Percentiles rank a stretch among this genome's conserved stretches.
phyloP scores from a whole-genome alignment of 35 echinoderm and acorn worm genomes.

The Ophiothrix spiculata region DNA sequence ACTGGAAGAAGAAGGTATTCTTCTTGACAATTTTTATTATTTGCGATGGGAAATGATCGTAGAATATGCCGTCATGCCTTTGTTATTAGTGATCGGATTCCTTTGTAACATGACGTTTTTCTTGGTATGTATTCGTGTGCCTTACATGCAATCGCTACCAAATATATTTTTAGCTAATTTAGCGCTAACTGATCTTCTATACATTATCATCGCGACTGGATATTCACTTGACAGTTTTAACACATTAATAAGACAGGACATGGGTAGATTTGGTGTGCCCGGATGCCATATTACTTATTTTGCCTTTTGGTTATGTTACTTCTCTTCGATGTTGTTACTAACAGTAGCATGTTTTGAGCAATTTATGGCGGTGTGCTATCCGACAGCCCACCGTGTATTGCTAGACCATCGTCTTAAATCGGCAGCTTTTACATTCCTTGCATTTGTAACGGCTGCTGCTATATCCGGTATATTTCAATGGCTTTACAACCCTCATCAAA shows the following conservation, averaged over 20 bases:
- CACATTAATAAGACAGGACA: neutral
- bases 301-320: neutral
- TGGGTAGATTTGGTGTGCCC: neutral
- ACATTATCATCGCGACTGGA: neutral
- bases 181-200: neutral
- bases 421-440: neutral
- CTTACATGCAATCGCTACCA: neutral
- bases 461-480: neutral
- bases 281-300: neutral
- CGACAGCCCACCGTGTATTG: neutral
- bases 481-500: neutral
- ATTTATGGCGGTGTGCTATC: constrained; percentile 4
- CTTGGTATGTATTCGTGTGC: neutral
- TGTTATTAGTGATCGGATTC: neutral
- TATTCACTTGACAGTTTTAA: neutral
- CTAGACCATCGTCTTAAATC: neutral
- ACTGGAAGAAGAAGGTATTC: too few species aligned
- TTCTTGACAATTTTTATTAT: neutral
- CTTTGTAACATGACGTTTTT: neutral
- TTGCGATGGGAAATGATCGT: neutral
- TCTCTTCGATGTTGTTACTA: neutral
- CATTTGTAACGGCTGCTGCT: neutral
- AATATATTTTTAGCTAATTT: neutral
- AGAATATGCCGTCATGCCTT: neutral
- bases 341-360: neutral